Percentiles rank a stretch among this genome's conserved stretches.
Conservation (phyloP, 2,797 vertebrate genomes). For the Acrossocheilus wenchowensis region DNA sequence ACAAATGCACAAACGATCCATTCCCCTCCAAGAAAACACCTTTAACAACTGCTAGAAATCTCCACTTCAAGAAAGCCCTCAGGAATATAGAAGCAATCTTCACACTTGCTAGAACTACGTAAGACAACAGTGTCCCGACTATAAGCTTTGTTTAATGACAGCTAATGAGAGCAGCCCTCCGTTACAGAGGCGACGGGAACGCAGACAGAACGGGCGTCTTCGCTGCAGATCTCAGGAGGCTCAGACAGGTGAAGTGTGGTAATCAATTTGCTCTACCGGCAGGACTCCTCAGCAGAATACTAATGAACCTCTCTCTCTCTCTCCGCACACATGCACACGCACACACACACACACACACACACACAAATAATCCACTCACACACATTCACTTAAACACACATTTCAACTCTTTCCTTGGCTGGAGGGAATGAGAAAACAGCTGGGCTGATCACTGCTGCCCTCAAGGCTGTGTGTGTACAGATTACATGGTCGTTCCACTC, state of each 20-base stretch:
- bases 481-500: constrained; percentile 62
- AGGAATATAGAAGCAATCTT: background rate
- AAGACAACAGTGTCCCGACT: background rate
- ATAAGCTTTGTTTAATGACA: constrained; percentile 28
- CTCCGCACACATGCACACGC: no score
- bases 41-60: background rate
- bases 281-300: constrained; percentile 90
- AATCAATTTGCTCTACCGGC: constrained; percentile 98
- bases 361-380: constrained; percentile 32
- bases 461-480: constrained; percentile 24
- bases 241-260: constrained; percentile 95
- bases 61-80: background rate
- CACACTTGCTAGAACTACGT: constrained; percentile 12
- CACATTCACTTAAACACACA: constrained; percentile 46
- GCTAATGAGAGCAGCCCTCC: background rate
- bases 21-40: constrained; percentile 22
- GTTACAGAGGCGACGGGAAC: constrained; percentile 60
- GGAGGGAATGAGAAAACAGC: constrained; percentile 23
- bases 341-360: constrained; percentile 2
- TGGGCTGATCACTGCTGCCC: constrained; percentile 40
- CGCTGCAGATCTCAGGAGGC: constrained; percentile 91
- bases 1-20: constrained; percentile 15
- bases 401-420: constrained; percentile 25
- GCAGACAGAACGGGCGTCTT: constrained; percentile 78
- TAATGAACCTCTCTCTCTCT: constrained; percentile 77